Conservation (phyloP, 2,888 invertebrate species). For the Philopedon plagiatum region DNA sequence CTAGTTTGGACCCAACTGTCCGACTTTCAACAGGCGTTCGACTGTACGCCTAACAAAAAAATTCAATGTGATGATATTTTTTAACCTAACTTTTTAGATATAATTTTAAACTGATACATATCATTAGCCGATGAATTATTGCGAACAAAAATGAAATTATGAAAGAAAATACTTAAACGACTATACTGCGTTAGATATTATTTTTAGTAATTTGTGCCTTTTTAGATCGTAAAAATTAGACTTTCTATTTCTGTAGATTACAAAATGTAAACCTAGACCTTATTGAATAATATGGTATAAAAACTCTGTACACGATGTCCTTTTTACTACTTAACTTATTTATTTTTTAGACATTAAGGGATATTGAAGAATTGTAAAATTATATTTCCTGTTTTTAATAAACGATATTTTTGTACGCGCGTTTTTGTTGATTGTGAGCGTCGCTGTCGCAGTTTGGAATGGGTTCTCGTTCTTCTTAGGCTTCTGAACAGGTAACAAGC, state of each 20-base stretch:
- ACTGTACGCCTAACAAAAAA: slow-evolving; percentile 55
- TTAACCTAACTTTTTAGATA: slow-evolving; percentile 23
- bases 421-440: neutral
- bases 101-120: neutral
- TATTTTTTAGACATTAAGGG: slow-evolving; percentile 3
- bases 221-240: too few relatives aligned
- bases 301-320: neutral
- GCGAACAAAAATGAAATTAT: neutral
- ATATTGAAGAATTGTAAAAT: neutral
- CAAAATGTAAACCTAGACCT: too few relatives aligned
- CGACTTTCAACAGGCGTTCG: slow-evolving; percentile 60
- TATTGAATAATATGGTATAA: too few relatives aligned
- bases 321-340: slow-evolving; percentile 16
- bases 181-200: too few relatives aligned
- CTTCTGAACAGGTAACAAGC: too few relatives aligned
- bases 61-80: slow-evolving; percentile 54
- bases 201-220: too few relatives aligned
- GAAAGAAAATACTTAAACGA: too few relatives aligned
- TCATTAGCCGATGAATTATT: neutral
- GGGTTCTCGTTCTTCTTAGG: too few relatives aligned
- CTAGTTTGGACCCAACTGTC: slow-evolving; percentile 62
- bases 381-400: slow-evolving; percentile 23
- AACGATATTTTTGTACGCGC: slow-evolving; percentile 21
- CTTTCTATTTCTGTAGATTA: too few relatives aligned
- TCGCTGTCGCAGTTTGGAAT: too few relatives aligned